These are phyloP conservation scores for Ctenicera cuprea DNA, from an alignment of 2,888 invertebrate genomes.

Conservation along the genomic window DNA sequence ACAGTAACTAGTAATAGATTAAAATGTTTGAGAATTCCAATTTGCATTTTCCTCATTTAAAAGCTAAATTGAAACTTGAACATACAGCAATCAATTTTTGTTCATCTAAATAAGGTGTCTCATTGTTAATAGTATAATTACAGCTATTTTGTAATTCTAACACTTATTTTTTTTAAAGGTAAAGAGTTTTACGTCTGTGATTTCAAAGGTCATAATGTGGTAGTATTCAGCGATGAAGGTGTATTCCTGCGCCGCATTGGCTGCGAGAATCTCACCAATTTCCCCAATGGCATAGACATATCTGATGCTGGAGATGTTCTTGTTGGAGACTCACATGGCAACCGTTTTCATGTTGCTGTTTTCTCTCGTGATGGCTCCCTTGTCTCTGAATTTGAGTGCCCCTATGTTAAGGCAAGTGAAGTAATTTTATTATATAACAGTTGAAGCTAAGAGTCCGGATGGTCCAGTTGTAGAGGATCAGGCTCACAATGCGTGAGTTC, in stretches of 20 bases:
- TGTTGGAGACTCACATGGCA: constrained; percentile 97
- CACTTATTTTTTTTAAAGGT: constrained; percentile 75
- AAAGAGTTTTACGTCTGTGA: constrained; percentile 97
- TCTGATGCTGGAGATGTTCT: constrained; percentile 97
- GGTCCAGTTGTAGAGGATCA: no score
- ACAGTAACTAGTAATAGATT: no score
- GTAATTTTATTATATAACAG: constrained; percentile 29
- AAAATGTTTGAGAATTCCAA: no score
- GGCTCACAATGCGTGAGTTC: no score
- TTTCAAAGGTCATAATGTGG: constrained; percentile 98
- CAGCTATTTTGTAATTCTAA: background rate
- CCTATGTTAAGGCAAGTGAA: constrained; percentile 92
- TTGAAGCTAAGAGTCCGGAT: no score
- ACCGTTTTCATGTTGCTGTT: constrained; percentile 97
- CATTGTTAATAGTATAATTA: no score
- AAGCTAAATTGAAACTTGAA: no score
- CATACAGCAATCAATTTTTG: no score
- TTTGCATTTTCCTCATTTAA: no score
- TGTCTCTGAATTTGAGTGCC: constrained; percentile 96
- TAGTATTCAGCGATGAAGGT: constrained; percentile 95
- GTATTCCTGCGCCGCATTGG: constrained; percentile 95
- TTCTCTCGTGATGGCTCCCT: constrained; percentile 92
- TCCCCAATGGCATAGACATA: constrained; percentile 98
- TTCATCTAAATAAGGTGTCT: no score
- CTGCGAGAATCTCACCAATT: constrained; percentile 96